Percentiles rank a stretch among this genome's conserved stretches.
phyloP scores from a whole-genome alignment of 1,140 invertebrate species.

The Arion vulgaris region DNA sequence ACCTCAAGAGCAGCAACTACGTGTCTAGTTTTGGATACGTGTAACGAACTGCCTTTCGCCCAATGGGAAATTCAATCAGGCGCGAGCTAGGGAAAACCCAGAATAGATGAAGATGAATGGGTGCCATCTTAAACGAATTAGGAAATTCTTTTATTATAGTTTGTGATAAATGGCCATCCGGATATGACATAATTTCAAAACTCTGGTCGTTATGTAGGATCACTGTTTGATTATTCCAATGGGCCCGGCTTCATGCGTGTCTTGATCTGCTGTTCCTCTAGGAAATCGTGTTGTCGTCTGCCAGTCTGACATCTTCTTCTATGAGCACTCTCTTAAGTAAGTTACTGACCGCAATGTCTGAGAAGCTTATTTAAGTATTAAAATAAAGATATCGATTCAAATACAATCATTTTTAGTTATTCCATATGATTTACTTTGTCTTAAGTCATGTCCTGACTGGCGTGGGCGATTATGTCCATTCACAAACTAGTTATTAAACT shows the following conservation, averaged over 20 bases:
- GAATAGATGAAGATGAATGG: conserved; percentile 23
- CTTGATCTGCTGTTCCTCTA: neutral
- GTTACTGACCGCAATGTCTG: too few species aligned
- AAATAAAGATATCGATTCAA: too few species aligned
- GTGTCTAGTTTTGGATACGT: conserved; percentile 17
- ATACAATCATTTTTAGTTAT: too few species aligned
- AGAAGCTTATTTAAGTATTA: too few species aligned
- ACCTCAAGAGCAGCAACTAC: neutral
- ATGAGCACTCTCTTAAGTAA: too few species aligned
- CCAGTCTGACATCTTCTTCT: neutral
- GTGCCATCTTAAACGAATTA: conserved; percentile 6
- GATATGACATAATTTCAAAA: conserved; percentile 25
- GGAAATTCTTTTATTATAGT: conserved; percentile 17
- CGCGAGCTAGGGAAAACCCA: neutral
- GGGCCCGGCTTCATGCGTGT: neutral
- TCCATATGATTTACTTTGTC: too few species aligned
- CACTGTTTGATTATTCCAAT: neutral
- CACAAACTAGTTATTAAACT: too few species aligned
- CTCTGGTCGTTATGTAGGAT: neutral
- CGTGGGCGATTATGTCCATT: too few species aligned
- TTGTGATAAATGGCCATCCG: conserved; percentile 12
- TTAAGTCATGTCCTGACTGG: too few species aligned
- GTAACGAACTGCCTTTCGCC: neutral
- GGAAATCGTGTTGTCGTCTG: neutral
- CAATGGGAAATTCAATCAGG: conserved; percentile 24